phyloP scores from a whole-genome alignment of 1,140 invertebrate species.

The Listronotus oregonensis region DNA sequence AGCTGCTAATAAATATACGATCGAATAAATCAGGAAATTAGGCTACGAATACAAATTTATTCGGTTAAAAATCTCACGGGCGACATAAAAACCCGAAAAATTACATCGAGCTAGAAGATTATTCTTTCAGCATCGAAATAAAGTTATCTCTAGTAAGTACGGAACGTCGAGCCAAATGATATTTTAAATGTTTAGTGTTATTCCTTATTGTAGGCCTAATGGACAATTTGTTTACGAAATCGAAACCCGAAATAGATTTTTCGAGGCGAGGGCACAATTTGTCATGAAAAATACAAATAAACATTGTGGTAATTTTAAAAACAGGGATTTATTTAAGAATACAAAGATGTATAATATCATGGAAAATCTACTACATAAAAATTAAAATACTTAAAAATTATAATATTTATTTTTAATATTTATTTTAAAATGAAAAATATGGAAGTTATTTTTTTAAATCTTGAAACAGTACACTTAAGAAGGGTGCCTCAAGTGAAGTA shows the following conservation, averaged over 20 bases:
- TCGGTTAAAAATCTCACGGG: no score
- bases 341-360: no score
- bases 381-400: no score
- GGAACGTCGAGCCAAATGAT: neutral
- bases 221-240: slow-evolving; percentile 27
- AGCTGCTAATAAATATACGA: slow-evolving; percentile 5
- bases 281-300: slow-evolving; percentile 10
- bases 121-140: neutral
- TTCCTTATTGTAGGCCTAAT: slow-evolving; percentile 28
- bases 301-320: no score
- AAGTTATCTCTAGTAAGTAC: slow-evolving; percentile 3
- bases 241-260: slow-evolving; percentile 18
- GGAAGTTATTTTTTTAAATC: no score
- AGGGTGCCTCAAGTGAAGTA: no score
- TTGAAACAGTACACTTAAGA: no score
- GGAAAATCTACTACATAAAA: no score
- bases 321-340: neutral
- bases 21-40: slow-evolving; percentile 6
- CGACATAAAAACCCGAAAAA: neutral
- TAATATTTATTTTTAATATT: no score
- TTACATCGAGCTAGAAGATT: neutral
- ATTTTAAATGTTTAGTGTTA: slow-evolving; percentile 1
- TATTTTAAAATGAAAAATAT: no score
- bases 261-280: slow-evolving; percentile 12
- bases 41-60: slow-evolving; percentile 1